Evolutionary conservation across 2,113 vertebrate species (phyloP).

Genomic region (Saiga tatarica): DNA sequence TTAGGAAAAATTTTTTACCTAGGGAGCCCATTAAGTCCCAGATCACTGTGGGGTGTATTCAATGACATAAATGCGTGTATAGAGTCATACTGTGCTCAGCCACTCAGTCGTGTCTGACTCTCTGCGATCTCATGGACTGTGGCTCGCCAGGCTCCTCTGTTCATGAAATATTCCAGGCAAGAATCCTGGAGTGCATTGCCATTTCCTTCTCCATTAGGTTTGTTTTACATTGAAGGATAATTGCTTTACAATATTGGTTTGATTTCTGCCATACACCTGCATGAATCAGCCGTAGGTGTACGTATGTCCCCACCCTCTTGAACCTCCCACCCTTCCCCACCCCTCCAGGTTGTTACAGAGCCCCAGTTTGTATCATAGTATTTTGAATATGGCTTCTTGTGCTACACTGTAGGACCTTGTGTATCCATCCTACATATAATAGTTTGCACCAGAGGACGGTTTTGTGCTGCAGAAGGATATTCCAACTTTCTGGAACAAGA

Average conservation of each 20-base stretch:
- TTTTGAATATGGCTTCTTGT: not conserved
- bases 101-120: not conserved
- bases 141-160: not conserved
- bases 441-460: not conserved
- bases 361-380: not conserved
- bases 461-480: not conserved
- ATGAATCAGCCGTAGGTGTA: not conserved
- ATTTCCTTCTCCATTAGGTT: not conserved
- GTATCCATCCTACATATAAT: not conserved
- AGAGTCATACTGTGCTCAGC: too few species aligned
- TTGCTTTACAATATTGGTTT: not conserved
- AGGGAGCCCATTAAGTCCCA: not conserved
- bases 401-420: not conserved
- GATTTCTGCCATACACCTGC: not conserved
- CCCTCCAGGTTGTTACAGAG: not conserved
- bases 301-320: not conserved
- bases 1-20: not conserved
- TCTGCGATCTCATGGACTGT: not conserved
- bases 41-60: not conserved
- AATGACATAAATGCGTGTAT: too few species aligned
- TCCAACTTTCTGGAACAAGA: not conserved
- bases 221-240: not conserved
- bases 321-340: not conserved
- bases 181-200: not conserved
- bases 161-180: not conserved